Conservation (phyloP, 2,888 invertebrate genomes). For the Palloptera scutellata region DNA sequence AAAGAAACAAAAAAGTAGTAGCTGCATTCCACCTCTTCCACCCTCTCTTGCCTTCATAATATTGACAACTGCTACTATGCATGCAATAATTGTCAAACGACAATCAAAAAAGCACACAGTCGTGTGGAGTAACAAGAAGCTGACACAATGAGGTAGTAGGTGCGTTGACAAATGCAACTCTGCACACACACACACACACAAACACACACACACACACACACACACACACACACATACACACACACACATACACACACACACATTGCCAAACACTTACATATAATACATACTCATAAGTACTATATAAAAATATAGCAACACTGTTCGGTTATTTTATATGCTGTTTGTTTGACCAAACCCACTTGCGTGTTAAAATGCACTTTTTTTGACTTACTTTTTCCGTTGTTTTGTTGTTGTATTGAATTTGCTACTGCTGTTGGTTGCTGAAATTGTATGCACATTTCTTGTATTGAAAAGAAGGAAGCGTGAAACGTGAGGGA, state of each 20-base stretch:
- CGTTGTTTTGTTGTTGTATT: neutral
- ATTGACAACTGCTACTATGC: neutral
- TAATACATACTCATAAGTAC: no score
- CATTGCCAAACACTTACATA: no score
- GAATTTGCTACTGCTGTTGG: neutral
- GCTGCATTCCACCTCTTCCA: neutral
- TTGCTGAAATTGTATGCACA: neutral
- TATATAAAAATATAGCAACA: no score
- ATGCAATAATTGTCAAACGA: neutral
- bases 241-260: neutral
- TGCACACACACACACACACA: no score
- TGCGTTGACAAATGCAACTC: no score
- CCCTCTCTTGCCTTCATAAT: neutral
- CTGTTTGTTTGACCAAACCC: neutral
- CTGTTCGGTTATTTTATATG: no score
- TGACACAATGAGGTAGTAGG: no score
- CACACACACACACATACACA: neutral
- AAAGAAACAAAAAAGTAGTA: neutral
- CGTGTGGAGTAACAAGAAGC: no score
- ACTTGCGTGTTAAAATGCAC: slow-evolving; percentile 1
- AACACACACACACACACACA: slow-evolving; percentile 1
- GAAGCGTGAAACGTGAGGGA: no score
- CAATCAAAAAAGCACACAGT: no score
- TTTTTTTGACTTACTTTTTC: neutral
- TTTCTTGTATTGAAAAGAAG: no score